Conservation (phyloP, 2,113 vertebrate genomes). For the Agapornis roseicollis region DNA sequence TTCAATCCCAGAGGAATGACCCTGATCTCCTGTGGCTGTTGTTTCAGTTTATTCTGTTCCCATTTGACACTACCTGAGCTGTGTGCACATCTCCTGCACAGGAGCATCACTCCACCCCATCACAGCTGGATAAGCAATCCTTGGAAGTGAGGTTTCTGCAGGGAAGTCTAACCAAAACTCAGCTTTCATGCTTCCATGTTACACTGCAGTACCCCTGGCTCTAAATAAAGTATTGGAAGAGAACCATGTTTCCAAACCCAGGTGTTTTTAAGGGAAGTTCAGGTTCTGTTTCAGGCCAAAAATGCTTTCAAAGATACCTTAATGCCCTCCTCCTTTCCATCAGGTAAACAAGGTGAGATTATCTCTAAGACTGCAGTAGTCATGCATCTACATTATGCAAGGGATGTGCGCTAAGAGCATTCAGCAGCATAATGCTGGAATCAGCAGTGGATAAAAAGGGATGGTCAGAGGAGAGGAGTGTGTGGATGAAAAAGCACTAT, state of each 20-base stretch:
- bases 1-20: not conserved
- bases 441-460: not conserved
- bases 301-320: not conserved
- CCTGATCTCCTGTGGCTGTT: not conserved
- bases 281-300: not conserved
- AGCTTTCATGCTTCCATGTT: not conserved
- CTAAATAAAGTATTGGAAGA: not conserved
- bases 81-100: not conserved
- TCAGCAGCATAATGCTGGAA: rapidly evolving
- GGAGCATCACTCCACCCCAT: not conserved
- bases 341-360: not conserved
- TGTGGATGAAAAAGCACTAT: rapidly evolving
- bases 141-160: not conserved
- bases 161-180: not conserved
- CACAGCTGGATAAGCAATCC: not conserved
- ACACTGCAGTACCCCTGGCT: not conserved
- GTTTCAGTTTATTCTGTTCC: not conserved
- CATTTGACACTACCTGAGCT: not conserved
- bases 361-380: not conserved
- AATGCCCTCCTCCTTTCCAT: not conserved
- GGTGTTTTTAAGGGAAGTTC: not conserved
- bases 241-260: not conserved
- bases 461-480: not conserved
- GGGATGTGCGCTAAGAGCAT: not conserved
- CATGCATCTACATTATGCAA: rapidly evolving